Percentiles rank a stretch among this genome's conserved stretches.
These are phyloP conservation scores for Solea solea DNA, from an alignment of 2,113 vertebrate genomes.

Conservation along the genomic window DNA sequence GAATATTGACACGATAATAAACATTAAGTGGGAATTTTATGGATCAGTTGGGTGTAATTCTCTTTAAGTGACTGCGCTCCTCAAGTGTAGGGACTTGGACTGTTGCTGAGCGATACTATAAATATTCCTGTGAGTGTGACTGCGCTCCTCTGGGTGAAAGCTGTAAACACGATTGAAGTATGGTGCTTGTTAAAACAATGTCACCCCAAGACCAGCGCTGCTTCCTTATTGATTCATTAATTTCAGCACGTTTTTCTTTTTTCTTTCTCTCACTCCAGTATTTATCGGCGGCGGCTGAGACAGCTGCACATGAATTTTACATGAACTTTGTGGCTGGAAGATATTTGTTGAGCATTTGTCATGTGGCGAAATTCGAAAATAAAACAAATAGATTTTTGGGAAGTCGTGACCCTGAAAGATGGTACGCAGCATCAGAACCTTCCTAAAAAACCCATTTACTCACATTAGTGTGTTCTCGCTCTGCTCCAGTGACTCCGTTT, in stretches of 20 bases:
- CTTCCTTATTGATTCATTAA: conserved; percentile 39
- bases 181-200: conserved; percentile 45
- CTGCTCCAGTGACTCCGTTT: background rate
- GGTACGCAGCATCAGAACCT: background rate
- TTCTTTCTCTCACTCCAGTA: background rate
- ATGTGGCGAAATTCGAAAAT: background rate
- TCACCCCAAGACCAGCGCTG: background rate
- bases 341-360: conserved; percentile 19
- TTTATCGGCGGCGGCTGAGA: conserved; percentile 2
- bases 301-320: conserved; percentile 30
- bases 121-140: conserved; percentile 28
- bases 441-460: background rate
- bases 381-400: conserved; percentile 6
- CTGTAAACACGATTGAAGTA: conserved; percentile 28
- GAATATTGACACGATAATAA: conserved; percentile 18
- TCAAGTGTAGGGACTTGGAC: conserved; percentile 23
- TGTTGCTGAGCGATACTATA: conserved; percentile 32
- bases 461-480: background rate
- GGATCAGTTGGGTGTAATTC: conserved; percentile 31
- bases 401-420: background rate
- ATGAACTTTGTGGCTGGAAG: conserved; percentile 2
- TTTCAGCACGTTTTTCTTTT: conserved; percentile 11
- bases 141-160: conserved; percentile 20
- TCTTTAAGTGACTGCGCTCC: conserved; percentile 26
- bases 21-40: background rate